Percentiles rank a stretch among this genome's conserved stretches.
Evolutionary conservation across 2,797 vertebrate species (phyloP).

Genomic region (Hoplostethus atlanticus): DNA sequence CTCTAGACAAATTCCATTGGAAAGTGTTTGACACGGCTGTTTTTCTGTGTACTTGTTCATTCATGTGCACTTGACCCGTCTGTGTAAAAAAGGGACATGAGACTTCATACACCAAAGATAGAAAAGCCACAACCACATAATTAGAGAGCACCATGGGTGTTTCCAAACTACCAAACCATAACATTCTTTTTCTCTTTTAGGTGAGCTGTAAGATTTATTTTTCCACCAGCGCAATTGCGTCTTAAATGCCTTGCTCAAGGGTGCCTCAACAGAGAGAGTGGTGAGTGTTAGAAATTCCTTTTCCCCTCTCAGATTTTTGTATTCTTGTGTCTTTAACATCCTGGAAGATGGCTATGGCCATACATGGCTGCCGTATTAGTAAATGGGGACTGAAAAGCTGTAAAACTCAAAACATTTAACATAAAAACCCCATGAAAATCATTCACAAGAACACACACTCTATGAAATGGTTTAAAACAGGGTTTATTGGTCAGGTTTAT

Average conservation of each 20-base stretch:
- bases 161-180: constrained; percentile 63
- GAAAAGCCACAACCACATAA: constrained; percentile 81
- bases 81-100: constrained; percentile 27
- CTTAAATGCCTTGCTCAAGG: background rate
- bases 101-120: constrained; percentile 69
- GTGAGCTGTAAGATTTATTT: background rate
- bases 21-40: constrained; percentile 12
- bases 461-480: background rate
- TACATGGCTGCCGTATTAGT: too few relatives aligned
- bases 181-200: constrained; percentile 14
- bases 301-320: background rate
- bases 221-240: background rate
- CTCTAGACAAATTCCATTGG: background rate
- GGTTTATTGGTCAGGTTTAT: constrained; percentile 45
- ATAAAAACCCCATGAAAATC: background rate
- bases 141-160: constrained; percentile 77
- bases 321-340: too few relatives aligned
- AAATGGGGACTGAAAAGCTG: too few relatives aligned
- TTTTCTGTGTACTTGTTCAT: constrained; percentile 53
- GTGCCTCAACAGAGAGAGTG: background rate
- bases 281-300: background rate
- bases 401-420: too few relatives aligned
- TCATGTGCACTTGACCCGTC: constrained; percentile 39
- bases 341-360: too few relatives aligned
- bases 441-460: constrained; percentile 1